Evolutionary conservation across 2,797 vertebrate genomes (phyloP).

Genomic region (Fundulus diaphanus): DNA sequence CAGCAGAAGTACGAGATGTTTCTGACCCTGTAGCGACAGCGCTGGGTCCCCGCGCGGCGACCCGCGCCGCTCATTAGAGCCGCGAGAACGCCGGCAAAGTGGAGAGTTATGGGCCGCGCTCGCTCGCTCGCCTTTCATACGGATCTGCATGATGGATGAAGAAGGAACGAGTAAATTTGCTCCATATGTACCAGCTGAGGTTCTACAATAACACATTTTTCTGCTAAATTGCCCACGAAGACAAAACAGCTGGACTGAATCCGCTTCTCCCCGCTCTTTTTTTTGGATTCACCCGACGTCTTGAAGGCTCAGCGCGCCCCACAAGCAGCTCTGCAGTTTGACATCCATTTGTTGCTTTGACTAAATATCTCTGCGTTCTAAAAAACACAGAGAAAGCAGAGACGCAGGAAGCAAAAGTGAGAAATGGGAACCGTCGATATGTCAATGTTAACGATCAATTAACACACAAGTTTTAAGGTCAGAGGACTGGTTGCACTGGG

Average conservation of each 20-base stretch:
- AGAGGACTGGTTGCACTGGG: neutral
- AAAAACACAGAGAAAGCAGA: neutral
- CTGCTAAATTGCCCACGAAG: constrained; percentile 64
- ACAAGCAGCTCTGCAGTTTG: constrained; percentile 47
- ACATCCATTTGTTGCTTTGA: constrained; percentile 42
- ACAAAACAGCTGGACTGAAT: constrained; percentile 76
- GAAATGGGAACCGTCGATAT: neutral
- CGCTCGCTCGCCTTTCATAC: constrained; percentile 36
- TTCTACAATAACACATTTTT: constrained; percentile 64
- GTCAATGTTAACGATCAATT: neutral
- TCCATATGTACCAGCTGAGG: constrained; percentile 60
- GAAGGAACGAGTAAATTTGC: constrained; percentile 40
- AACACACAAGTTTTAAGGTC: neutral
- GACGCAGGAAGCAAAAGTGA: neutral
- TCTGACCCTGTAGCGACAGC: constrained; percentile 34
- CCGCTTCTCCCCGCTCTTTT: constrained; percentile 43
- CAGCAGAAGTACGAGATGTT: constrained; percentile 37
- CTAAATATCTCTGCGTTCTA: neutral
- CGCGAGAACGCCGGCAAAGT: constrained; percentile 20
- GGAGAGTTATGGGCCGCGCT: constrained; percentile 29
- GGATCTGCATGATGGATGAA: constrained; percentile 57
- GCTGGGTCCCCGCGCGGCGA: constrained; percentile 11
- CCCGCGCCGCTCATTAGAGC: constrained; percentile 16
- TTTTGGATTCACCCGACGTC: constrained; percentile 44
- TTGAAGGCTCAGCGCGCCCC: constrained; percentile 51